Evolutionary conservation across 2,888 invertebrate species (phyloP).

Genomic region (Polia nebulosa): DNA sequence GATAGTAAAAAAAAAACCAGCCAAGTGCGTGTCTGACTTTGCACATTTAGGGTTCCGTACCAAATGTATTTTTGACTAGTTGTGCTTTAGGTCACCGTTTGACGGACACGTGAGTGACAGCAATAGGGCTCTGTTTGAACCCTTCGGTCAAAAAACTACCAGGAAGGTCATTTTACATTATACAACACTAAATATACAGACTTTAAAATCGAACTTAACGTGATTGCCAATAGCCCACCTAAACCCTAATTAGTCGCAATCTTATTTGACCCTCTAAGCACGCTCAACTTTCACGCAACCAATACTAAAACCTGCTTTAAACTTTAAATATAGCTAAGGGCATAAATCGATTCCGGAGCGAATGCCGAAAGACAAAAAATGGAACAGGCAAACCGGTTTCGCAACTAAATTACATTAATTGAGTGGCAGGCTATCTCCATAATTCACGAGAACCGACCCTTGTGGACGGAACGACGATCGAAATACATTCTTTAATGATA

Average conservation of each 20-base stretch:
- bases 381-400: slow-evolving; percentile 55
- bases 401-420: slow-evolving; percentile 59
- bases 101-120: too few species aligned
- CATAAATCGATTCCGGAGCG: slow-evolving; percentile 59
- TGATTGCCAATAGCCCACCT: slow-evolving; percentile 19
- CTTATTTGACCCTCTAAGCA: slow-evolving; percentile 55
- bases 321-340: slow-evolving; percentile 61
- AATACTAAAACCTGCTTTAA: slow-evolving; percentile 54
- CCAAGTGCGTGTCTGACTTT: too few species aligned
- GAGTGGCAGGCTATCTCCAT: slow-evolving; percentile 63
- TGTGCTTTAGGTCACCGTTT: too few species aligned
- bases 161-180: neutral
- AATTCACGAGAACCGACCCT: slow-evolving; percentile 52
- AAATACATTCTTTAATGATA: slow-evolving; percentile 9
- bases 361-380: slow-evolving; percentile 57
- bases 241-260: slow-evolving; percentile 53
- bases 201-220: neutral
- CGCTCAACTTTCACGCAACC: slow-evolving; percentile 54
- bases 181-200: neutral
- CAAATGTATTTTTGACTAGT: too few species aligned
- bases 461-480: neutral
- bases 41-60: too few species aligned
- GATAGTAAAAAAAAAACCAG: too few species aligned
- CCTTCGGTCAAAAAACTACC: too few species aligned
- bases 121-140: too few species aligned